Conservation (phyloP, 2,113 vertebrate genomes). For the Sterrhoptilus dennistouni region DNA sequence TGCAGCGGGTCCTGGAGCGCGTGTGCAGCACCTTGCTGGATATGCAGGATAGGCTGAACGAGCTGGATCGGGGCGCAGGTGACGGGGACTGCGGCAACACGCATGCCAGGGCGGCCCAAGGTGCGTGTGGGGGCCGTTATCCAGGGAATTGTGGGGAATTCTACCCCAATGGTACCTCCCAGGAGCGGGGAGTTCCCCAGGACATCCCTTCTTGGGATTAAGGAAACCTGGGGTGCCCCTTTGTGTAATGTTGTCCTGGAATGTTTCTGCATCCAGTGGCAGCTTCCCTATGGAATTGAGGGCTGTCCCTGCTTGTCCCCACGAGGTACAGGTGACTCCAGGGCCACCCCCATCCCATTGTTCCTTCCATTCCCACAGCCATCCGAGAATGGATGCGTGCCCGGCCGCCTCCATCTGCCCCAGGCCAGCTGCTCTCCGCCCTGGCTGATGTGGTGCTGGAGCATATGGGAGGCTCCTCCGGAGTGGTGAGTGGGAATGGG, state of each 20-base stretch:
- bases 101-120: conserved; percentile 83
- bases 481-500: conserved; percentile 78
- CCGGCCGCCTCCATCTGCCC: conserved; percentile 68
- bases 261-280: background rate
- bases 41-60: conserved; percentile 84
- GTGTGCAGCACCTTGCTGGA: conserved; percentile 79
- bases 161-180: background rate
- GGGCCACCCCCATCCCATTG: background rate
- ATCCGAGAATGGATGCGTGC: conserved; percentile 82
- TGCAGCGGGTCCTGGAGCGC: conserved; percentile 60
- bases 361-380: conserved; percentile 66
- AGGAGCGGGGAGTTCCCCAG: accelerated
- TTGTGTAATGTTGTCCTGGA: background rate
- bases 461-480: conserved; percentile 93
- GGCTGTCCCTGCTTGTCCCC: background rate
- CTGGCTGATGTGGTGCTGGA: conserved; percentile 85
- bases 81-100: conserved; percentile 95
- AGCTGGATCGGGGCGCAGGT: conserved; percentile 85
- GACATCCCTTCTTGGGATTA: accelerated
- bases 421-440: conserved; percentile 73
- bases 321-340: accelerated
- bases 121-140: conserved; percentile 33
- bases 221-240: background rate
- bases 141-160: background rate
- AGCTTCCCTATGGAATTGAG: background rate